A percentile compares a stretch with the other conserved stretches of the same genome.
Conservation (phyloP, 2,797 vertebrate genomes). For the Ctenochaetus hawaiiensis region DNA sequence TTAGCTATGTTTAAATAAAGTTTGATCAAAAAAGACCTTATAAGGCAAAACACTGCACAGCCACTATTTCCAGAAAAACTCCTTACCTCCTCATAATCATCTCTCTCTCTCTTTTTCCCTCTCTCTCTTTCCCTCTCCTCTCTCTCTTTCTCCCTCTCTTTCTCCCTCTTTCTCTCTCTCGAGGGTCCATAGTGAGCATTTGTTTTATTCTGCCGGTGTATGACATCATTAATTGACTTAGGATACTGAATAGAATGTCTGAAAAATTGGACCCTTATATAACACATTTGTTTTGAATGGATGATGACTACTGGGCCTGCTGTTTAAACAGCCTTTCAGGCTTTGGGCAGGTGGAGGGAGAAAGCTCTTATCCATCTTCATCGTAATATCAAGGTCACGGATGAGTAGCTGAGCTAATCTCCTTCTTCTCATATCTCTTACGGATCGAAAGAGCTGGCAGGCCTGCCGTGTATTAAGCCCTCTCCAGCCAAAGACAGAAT, state of each 20-base stretch:
- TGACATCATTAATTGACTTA: constrained; percentile 76
- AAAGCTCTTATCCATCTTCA: constrained; percentile 82
- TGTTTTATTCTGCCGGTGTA: constrained; percentile 61
- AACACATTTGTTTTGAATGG: constrained; percentile 79
- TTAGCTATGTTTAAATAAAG: constrained; percentile 38
- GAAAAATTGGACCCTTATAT: constrained; percentile 60
- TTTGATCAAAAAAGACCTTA: constrained; percentile 50
- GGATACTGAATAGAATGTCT: constrained; percentile 58
- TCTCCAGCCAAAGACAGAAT: constrained; percentile 76
- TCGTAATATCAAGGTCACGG: constrained; percentile 84
- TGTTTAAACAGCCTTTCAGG: constrained; percentile 79
- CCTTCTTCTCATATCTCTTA: constrained; percentile 81
- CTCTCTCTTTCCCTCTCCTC: constrained; percentile 12
- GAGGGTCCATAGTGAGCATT: constrained; percentile 52
- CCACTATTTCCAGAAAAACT: constrained; percentile 14
- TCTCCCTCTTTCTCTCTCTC: constrained; percentile 7
- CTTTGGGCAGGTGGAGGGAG: constrained; percentile 80
- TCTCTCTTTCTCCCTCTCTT: too few relatives aligned
- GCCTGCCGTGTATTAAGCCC: constrained; percentile 72
- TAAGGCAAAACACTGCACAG: constrained; percentile 11
- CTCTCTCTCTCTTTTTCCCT: constrained; percentile 7
- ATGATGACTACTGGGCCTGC: constrained; percentile 69
- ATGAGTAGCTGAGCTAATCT: constrained; percentile 83
- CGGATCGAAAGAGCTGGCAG: constrained; percentile 74
- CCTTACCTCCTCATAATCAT: constrained; percentile 45